phyloP scores from a whole-genome alignment of 1,140 invertebrate genomes.

The Neotoxoptera formosana region DNA sequence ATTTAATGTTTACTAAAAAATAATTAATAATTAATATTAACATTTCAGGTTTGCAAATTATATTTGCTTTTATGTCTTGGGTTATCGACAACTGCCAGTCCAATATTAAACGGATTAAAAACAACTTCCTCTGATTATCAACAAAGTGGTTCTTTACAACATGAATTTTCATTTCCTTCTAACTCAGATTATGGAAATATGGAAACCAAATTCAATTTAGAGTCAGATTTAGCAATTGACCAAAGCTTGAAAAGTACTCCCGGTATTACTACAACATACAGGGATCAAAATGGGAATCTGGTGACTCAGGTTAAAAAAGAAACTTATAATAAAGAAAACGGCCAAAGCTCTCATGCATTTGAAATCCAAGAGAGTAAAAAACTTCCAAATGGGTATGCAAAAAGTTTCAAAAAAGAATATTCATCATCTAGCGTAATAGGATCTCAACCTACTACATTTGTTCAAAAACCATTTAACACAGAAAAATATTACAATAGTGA shows the following conservation, averaged over 20 bases:
- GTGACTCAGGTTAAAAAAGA: slow-evolving; percentile 42
- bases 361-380: slow-evolving; percentile 39
- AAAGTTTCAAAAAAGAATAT: slow-evolving; percentile 54
- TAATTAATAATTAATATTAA: background rate
- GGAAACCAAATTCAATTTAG: background rate
- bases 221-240: background rate
- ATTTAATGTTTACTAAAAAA: background rate
- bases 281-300: slow-evolving; percentile 40
- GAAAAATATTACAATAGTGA: slow-evolving; percentile 21
- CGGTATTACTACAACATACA: slow-evolving; percentile 3
- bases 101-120: slow-evolving; percentile 8
- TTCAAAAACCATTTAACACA: background rate
- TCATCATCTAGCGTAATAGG: slow-evolving; percentile 29
- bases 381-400: slow-evolving; percentile 41
- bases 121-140: background rate
- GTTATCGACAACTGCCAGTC: background rate
- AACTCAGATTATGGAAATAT: background rate
- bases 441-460: slow-evolving; percentile 11
- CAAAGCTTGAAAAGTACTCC: slow-evolving; percentile 16
- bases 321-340: slow-evolving; percentile 23
- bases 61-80: slow-evolving; percentile 18
- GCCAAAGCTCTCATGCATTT: slow-evolving; percentile 26
- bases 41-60: slow-evolving; percentile 37
- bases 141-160: background rate
- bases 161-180: background rate